These are phyloP conservation scores for Brachionus plicatilis DNA, from an alignment of 1,140 invertebrate species.

Conservation along the genomic window DNA sequence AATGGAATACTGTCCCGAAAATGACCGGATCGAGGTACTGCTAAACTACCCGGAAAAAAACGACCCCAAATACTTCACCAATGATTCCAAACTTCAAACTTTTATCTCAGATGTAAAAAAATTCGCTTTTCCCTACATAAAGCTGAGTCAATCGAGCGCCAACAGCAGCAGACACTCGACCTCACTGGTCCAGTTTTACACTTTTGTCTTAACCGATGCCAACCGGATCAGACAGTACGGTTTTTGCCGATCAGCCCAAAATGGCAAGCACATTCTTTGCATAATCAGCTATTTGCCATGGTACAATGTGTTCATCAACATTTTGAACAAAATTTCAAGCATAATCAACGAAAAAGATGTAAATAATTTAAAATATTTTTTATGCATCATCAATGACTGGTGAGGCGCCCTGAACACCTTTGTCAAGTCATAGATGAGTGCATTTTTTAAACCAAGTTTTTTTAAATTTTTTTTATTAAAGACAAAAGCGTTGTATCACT, in stretches of 20 bases:
- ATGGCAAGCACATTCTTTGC: conserved; percentile 20
- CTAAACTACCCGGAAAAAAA: conserved; percentile 28
- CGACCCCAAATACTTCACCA: background rate
- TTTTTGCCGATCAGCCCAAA: conserved; percentile 24
- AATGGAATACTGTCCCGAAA: conserved; percentile 24
- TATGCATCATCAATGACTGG: background rate
- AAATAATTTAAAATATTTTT: background rate
- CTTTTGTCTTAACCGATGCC: conserved; percentile 26
- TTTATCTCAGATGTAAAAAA: conserved; percentile 23
- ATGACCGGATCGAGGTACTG: background rate
- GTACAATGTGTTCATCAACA: conserved; percentile 34
- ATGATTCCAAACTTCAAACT: background rate
- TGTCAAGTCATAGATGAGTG: no score
- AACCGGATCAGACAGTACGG: conserved; percentile 33
- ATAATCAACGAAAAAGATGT: conserved; percentile 36
- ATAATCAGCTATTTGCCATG: conserved; percentile 37
- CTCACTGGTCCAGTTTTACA: conserved; percentile 29
- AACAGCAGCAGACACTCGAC: background rate
- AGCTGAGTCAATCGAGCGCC: background rate
- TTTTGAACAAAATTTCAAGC: conserved; percentile 15
- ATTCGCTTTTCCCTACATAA: conserved; percentile 27
- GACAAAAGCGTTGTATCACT: conserved; percentile 33
- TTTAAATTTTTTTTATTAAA: background rate
- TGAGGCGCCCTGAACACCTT: background rate
- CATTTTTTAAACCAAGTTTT: background rate